Evolutionary conservation across 2,797 vertebrate species (phyloP), one percentile per base, ranked within the genome.

Genomic region (Glossophaga mutica): DNA sequence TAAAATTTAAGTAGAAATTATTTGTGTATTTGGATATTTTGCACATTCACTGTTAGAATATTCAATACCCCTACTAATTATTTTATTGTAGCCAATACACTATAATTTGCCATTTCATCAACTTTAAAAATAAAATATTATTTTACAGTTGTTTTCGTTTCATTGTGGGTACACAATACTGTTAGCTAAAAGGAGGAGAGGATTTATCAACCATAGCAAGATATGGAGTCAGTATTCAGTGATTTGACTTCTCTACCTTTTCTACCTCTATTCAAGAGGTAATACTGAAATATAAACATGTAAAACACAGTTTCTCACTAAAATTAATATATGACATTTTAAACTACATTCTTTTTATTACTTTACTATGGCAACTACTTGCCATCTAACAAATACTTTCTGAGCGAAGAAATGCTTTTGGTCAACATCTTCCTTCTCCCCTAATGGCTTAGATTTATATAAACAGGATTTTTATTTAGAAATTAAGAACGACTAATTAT

Each of bases 71-170:
- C 2, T 48, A 50, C 3, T 78, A 67, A 3, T 7, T 24, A 15
- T 50, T 55, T 57, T 21, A 77, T 57, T 3, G 7, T 39, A 37
- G 50, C 3, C 7, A 92, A 22, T 15, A 73, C 83, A 50, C n/a
- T 88, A 50, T 46, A 74, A 46, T 68, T 11, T 78, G 9, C 21
- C 22, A 73, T 78, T 12, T 18, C 1, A 26, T 50, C 9, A 77
- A n/a, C 8, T 94, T 86, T 77, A 86, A 76, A 85, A 78, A 42
- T 77, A 68, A 3, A 74, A 29, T 48, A 18, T 32, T 76, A 68
- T 79, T 76, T 50, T 70, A 46, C 34, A 82, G 65, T 62, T 86
- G 18, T 32, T 87, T 92, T 42, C 24, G 19, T 84, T 46, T 3
- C n/a, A 77, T 50, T 78, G 29, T 87, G 42, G 8, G 5, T 52